phyloP scores from a whole-genome alignment of 2,113 vertebrate species.

The Aix galericulata region DNA sequence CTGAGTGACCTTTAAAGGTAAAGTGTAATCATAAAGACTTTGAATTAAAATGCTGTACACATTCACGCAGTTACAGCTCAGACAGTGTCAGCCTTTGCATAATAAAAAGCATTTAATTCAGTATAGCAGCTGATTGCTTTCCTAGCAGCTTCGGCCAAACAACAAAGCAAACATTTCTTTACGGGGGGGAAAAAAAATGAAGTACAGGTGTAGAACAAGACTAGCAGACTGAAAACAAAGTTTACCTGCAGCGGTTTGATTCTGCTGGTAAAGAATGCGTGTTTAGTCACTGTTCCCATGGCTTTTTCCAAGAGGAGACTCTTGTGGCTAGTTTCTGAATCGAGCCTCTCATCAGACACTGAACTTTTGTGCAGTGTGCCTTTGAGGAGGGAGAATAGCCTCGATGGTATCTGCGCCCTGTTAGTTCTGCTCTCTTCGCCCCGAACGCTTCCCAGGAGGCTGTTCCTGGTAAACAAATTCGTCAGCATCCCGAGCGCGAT shows the following conservation, averaged over 20 bases:
- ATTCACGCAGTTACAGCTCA: background rate
- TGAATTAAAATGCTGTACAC: constrained; percentile 30
- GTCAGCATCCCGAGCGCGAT: rapidly evolving
- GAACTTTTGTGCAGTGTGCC: constrained; percentile 8
- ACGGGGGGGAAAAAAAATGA: background rate
- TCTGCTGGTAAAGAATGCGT: background rate
- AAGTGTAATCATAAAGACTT: constrained; percentile 22
- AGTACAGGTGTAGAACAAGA: background rate
- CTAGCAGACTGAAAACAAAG: background rate
- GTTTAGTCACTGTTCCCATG: background rate
- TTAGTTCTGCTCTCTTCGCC: background rate
- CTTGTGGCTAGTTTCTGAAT: background rate
- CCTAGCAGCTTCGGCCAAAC: background rate
- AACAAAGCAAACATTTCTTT: background rate
- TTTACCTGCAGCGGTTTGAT: background rate
- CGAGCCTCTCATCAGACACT: background rate
- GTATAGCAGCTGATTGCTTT: background rate
- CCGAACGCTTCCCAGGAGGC: background rate
- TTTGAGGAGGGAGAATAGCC: background rate
- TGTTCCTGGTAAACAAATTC: background rate
- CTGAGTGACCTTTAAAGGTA: constrained; percentile 34
- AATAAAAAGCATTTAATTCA: constrained; percentile 17
- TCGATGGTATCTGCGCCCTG: background rate
- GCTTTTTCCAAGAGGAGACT: background rate
- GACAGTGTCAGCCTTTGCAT: constrained; percentile 23